Conservation (phyloP, 1,140 invertebrate genomes). For the Apis cerana region DNA sequence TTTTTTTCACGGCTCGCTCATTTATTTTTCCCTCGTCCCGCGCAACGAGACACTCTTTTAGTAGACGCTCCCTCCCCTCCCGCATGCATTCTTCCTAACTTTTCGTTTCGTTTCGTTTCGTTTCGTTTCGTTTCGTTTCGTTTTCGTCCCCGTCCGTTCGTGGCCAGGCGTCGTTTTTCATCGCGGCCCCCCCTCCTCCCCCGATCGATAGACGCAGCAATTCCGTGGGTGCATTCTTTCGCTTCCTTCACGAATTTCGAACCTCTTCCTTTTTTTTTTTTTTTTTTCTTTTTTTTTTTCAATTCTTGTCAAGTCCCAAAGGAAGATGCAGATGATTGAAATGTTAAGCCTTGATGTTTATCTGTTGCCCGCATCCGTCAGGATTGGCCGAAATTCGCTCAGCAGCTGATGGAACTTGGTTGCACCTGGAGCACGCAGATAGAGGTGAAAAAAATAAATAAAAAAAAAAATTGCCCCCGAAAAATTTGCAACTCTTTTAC, state of each 20-base stretch:
- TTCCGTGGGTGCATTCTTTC: background rate
- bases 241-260: background rate
- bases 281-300: background rate
- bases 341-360: conserved; percentile 72
- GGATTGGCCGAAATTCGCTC: conserved; percentile 91
- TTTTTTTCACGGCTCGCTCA: too few relatives aligned
- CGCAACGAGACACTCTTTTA: too few relatives aligned
- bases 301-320: too few relatives aligned
- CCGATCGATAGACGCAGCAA: background rate
- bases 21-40: too few relatives aligned
- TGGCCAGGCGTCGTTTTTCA: background rate
- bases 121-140: too few relatives aligned
- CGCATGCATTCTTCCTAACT: background rate
- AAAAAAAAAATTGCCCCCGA: conserved; percentile 44
- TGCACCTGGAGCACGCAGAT: conserved; percentile 88
- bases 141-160: too few relatives aligned
- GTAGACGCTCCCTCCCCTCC: too few relatives aligned
- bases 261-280: background rate
- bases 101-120: too few relatives aligned
- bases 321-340: conserved; percentile 15
- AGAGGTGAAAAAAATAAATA: conserved; percentile 82
- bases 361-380: conserved; percentile 81
- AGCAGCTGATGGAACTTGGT: conserved; percentile 89
- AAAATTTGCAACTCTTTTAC: conserved; percentile 32
- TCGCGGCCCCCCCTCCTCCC: background rate